Evolutionary conservation across 1,140 invertebrate genomes (phyloP).

Genomic region (Belonocnema kinseyi): DNA sequence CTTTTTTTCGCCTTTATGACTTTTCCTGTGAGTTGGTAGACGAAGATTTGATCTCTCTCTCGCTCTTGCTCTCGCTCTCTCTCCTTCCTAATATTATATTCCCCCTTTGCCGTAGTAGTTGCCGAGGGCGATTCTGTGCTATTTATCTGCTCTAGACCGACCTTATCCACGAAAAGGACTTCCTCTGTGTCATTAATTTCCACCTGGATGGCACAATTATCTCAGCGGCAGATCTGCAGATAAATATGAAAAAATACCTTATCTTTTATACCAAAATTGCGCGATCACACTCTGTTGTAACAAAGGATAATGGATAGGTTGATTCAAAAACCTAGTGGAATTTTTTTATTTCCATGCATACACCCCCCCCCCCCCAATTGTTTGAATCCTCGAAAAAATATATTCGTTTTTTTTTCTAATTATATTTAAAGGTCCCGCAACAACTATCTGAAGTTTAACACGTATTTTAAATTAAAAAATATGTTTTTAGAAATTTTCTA

Average conservation of each 20-base stretch:
- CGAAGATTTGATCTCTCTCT: neutral
- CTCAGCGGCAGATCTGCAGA: neutral
- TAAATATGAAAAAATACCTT: neutral
- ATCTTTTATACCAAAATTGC: too few relatives aligned
- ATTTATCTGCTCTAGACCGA: slow-evolving; percentile 14
- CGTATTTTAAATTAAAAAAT: too few relatives aligned
- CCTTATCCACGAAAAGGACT: slow-evolving; percentile 15
- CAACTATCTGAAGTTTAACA: too few relatives aligned
- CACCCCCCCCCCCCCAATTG: too few relatives aligned
- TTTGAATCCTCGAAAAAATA: too few relatives aligned
- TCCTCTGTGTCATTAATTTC: slow-evolving; percentile 16
- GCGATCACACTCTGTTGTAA: too few relatives aligned
- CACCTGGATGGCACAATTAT: slow-evolving; percentile 23
- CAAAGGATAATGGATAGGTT: too few relatives aligned
- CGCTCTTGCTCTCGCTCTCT: neutral
- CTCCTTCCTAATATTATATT: neutral
- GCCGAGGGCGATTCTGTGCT: neutral
- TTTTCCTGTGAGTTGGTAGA: slow-evolving; percentile 3
- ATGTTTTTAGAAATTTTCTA: too few relatives aligned
- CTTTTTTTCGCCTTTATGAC: neutral
- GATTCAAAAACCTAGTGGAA: too few relatives aligned
- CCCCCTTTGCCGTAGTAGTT: neutral
- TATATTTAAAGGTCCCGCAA: too few relatives aligned
- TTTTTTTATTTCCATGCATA: too few relatives aligned
- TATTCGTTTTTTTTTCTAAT: too few relatives aligned